phyloP scores from a whole-genome alignment of 2,113 vertebrate genomes.

The Synchiropus splendidus region DNA sequence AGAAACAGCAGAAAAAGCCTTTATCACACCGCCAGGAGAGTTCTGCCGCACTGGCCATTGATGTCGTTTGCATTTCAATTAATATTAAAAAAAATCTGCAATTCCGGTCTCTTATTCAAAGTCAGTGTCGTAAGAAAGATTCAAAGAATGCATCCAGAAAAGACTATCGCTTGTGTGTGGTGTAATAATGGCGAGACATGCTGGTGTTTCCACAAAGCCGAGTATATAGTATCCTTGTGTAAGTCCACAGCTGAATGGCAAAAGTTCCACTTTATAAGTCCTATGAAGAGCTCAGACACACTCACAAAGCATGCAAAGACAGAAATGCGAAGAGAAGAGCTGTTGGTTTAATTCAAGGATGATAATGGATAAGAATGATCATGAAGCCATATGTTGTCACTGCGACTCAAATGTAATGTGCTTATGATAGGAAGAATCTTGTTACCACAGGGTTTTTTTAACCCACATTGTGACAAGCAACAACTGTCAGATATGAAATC shows the following conservation, averaged over 20 bases:
- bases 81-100: conserved; percentile 51
- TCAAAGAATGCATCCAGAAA: conserved; percentile 40
- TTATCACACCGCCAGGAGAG: conserved; percentile 60
- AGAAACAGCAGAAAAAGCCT: conserved; percentile 54
- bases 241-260: conserved; percentile 17
- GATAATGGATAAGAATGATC: too few species aligned
- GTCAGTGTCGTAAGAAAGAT: conserved; percentile 52
- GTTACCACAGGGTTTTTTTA: too few species aligned
- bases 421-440: too few species aligned
- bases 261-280: conserved; percentile 6
- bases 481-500: too few species aligned
- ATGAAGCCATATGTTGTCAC: too few species aligned
- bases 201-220: conserved; percentile 28
- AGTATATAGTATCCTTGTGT: conserved; percentile 4
- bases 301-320: too few species aligned
- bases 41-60: conserved; percentile 48
- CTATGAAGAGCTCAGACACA: too few species aligned
- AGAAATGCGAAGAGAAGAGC: too few species aligned
- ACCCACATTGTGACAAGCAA: too few species aligned
- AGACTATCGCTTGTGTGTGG: conserved; percentile 35
- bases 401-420: too few species aligned
- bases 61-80: conserved; percentile 76
- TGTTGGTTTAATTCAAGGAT: too few species aligned
- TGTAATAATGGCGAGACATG: conserved; percentile 41
- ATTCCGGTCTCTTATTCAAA: conserved; percentile 64